Percentiles rank a stretch among this genome's conserved stretches.
phyloP scores from a whole-genome alignment of 2,113 vertebrate genomes.

The Piaya cayana region DNA sequence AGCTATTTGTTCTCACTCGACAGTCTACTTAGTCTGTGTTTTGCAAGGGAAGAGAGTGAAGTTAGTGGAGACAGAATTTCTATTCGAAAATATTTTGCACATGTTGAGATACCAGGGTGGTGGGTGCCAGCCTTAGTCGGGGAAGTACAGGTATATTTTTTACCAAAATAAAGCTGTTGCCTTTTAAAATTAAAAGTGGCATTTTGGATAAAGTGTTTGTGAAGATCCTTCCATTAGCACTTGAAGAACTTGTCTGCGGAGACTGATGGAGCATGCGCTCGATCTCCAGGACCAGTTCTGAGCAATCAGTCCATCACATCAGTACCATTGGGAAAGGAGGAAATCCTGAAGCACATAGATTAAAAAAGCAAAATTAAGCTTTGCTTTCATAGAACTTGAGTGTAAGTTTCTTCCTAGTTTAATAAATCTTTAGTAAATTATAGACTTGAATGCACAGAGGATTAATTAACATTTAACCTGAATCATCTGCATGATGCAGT shows the following conservation, averaged over 20 bases:
- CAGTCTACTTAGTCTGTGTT: neutral
- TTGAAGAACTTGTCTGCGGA: neutral
- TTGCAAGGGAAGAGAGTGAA: neutral
- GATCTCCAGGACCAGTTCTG: neutral
- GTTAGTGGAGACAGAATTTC: neutral
- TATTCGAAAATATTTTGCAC: neutral
- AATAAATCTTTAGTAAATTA: neutral
- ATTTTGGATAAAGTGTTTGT: neutral
- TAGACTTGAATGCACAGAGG: neutral
- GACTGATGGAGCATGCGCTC: fast-evolving
- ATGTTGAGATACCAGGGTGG: neutral
- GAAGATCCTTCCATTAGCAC: neutral
- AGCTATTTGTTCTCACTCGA: neutral
- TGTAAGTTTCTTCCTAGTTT: neutral
- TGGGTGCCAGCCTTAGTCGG: neutral
- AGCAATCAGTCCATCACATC: neutral
- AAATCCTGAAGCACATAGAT: neutral
- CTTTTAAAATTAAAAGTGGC: neutral
- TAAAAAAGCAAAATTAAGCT: neutral
- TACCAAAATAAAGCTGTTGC: neutral
- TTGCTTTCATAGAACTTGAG: neutral
- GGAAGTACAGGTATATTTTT: neutral
- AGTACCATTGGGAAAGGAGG: neutral
- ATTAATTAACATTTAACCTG: neutral
- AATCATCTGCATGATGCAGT: neutral